Base-by-base conservation (phyloP, 30 jellyfish, hydroid and myxozoan genomes). In the Aurelia sp. region DNA sequence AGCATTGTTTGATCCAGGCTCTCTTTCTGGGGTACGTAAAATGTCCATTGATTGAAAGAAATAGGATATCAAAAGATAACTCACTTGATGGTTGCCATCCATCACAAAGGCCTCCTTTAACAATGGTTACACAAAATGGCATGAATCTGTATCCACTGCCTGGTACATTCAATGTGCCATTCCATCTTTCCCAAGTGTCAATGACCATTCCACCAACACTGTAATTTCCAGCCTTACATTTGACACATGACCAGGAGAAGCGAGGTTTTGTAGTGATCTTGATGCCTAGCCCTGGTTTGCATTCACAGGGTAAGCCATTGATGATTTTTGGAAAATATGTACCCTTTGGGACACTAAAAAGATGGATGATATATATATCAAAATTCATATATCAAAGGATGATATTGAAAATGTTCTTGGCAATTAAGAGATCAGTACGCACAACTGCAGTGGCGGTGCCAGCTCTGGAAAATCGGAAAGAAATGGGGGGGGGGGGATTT, bases 61-160 rank as follows among this genome's bases (percentile, higher is more conserved):
- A 37, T 37, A 17, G 16, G 13, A 30, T 21, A 18, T 8, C 6
- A 40, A 20, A 60, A 17, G 66, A 48, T 31, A 70, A 15, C 85
- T 68, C 76, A 94, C 99, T 95, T 82, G 97, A 90, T 19, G 96
- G 92, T 17, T 81, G 86, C 99, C 99, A 95, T n/a, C 96, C 74
- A 18, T 64, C 35, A 65, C 99, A 95, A 27, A 84, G 83, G 16
- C 85, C 84, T 50, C 91, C 92, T 50, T 84, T 66, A 13, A 91
- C 67, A 74, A 89, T 66, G 1, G 86, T 92, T 51, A 93, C 89
- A 68, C 99, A 95, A 65, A 40, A 86, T 18, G 91, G 88, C 44
- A 71, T 76, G 10, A 88, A 86, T 18, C 87, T 51, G 62, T 86
- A 89, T 18, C 89, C 95, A 16, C 91, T 66, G 3, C 98, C 99